phyloP scores from a whole-genome alignment of 2,113 vertebrate species.

The Dicerorhinus sumatrensis region DNA sequence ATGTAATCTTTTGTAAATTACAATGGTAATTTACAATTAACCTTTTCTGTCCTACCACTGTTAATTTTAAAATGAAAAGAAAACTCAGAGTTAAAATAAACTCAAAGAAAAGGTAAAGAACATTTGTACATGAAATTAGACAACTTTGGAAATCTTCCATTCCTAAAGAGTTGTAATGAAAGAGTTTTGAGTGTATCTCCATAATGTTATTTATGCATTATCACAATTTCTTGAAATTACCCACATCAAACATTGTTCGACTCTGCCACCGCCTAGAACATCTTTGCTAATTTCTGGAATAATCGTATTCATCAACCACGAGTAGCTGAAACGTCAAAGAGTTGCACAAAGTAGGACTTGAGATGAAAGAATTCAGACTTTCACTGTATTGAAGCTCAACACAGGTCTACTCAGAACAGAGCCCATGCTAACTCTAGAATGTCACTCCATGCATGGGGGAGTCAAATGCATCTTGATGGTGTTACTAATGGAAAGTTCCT shows the following conservation, averaged over 20 bases:
- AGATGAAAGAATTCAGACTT: neutral
- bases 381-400: neutral
- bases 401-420: neutral
- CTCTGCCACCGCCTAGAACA: neutral
- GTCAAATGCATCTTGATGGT: neutral
- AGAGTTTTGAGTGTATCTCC: neutral
- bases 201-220: neutral
- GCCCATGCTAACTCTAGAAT: neutral
- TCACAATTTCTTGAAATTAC: conserved; percentile 49
- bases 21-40: neutral
- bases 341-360: neutral
- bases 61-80: conserved; percentile 25
- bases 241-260: neutral
- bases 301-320: neutral
- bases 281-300: neutral
- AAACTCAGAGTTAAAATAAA: conserved; percentile 53
- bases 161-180: neutral
- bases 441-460: neutral
- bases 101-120: neutral
- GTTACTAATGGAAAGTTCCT: neutral
- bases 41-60: conserved; percentile 8
- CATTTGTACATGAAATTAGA: neutral
- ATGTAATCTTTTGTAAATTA: neutral
- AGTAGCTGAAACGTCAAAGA: neutral
- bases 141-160: neutral